Evolutionary conservation across 2,888 invertebrate species (phyloP), one percentile per base, ranked within the genome.

Genomic region (Cybosia mesomella): DNA sequence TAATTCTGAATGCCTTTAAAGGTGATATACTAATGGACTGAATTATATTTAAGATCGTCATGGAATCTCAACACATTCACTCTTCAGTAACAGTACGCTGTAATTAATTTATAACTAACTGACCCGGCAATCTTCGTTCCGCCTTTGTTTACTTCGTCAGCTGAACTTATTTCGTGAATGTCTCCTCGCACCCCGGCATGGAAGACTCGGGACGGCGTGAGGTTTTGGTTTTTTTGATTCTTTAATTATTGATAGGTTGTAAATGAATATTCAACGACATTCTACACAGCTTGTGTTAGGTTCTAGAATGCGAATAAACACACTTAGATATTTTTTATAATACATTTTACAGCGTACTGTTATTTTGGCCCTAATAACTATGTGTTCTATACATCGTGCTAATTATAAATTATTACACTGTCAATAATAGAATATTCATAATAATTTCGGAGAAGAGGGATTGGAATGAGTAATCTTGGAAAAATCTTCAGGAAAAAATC

Each of bases 31-130:
- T 71, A 76, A 78, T 78, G 75, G 83, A 89, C 85, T 87, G 83
- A 85, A 77, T 79, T 80, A 75, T 80, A 85, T 68, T 61, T 85
- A 84, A 83, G 87, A 85, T 81, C 85, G 83, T 82, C 84, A 85
- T 84, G 84, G 85, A 89, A 87, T 83, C 83, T 86, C 75, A 71
- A 74, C 76, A 69, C 32, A 64, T 72, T 70, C 28, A 21, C 34
- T 61, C 8, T 15, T 36, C 15, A 22, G 61, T 60, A 49, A 61
- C 36, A 61, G 58, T 61, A 22, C 39, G 24, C 22, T 60, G 64
- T 60, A 57, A n/a, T 67, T 61, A 39, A 34, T 24, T 13, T 10
- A 32, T 36, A 7, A 28, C 28, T 28, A 28, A 3, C 34, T 8
- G 28, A 28, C 28, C 28, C 28, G 28, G 28, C 28, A n/a, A n/a